phyloP scores from a whole-genome alignment of 2,113 vertebrate genomes.

The Pao palembangensis region DNA sequence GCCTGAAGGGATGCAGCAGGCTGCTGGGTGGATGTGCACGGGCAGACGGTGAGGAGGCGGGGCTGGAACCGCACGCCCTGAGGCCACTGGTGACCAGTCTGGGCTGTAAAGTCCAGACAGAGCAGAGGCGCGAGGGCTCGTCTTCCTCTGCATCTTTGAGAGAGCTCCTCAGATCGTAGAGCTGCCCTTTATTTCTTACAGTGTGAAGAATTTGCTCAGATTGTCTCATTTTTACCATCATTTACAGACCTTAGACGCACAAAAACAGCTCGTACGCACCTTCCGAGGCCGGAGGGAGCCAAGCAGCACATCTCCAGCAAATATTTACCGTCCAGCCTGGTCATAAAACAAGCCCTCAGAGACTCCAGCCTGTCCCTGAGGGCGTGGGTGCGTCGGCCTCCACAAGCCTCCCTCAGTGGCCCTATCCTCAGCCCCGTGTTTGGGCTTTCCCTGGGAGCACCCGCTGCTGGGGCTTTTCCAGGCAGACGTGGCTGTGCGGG shows the following conservation, averaged over 20 bases:
- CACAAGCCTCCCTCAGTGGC: conserved; percentile 51
- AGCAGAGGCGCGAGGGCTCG: neutral
- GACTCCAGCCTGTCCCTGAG: conserved; percentile 58
- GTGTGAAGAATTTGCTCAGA: conserved; percentile 1
- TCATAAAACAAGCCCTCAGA: conserved; percentile 67
- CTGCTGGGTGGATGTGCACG: conserved; percentile 10
- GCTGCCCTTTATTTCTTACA: neutral
- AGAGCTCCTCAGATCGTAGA: too few relatives aligned
- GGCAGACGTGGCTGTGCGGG: neutral
- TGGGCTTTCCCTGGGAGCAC: conserved; percentile 31
- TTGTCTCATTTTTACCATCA: neutral
- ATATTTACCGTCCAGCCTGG: conserved; percentile 41
- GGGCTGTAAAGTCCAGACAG: conserved; percentile 12
- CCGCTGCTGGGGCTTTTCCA: conserved; percentile 35
- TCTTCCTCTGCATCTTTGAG: neutral
- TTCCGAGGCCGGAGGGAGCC: conserved; percentile 26
- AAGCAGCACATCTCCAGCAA: conserved; percentile 50
- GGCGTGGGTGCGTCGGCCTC: conserved; percentile 59
- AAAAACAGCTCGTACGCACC: conserved; percentile 32
- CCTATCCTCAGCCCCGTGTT: conserved; percentile 41
- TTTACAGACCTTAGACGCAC: neutral
- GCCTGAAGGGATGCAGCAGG: conserved; percentile 38
- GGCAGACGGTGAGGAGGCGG: conserved; percentile 26
- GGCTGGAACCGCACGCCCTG: conserved; percentile 19
- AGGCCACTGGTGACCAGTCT: conserved; percentile 4